A percentile compares a stretch with the other conserved stretches of the same genome.
Evolutionary conservation across 2,113 vertebrate species (phyloP).

Genomic region (Mesoclemmys tuberculata): DNA sequence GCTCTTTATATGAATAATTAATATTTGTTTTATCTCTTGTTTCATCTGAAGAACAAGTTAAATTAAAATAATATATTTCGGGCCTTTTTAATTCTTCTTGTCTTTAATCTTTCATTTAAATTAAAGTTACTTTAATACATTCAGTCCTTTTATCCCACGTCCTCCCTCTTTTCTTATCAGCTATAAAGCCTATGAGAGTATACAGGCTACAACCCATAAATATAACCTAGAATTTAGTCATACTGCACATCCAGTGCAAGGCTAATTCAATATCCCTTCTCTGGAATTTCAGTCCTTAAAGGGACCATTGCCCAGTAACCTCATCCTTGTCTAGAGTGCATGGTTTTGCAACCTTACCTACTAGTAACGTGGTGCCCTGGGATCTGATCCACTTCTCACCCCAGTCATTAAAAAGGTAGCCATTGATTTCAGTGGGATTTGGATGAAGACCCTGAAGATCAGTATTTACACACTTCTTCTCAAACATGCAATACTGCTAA

Average conservation of each 20-base stretch:
- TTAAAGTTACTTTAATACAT: background rate
- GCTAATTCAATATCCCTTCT: background rate
- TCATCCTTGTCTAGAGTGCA: fast-evolving
- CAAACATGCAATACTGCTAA: background rate
- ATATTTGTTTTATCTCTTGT: constrained; percentile 33
- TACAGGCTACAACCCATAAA: fast-evolving
- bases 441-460: background rate
- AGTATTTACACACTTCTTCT: background rate
- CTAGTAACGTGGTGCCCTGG: fast-evolving
- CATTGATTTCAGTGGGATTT: fast-evolving
- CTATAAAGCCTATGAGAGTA: background rate
- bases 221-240: background rate
- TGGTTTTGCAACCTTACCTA: fast-evolving
- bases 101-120: constrained; percentile 38
- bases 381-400: background rate
- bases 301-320: background rate
- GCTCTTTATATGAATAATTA: background rate
- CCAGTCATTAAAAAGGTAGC: background rate
- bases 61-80: background rate
- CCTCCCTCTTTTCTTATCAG: background rate
- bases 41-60: constrained; percentile 3
- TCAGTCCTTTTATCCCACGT: background rate
- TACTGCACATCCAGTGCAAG: background rate
- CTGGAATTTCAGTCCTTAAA: background rate
- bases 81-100: background rate